A percentile compares a stretch with the other conserved stretches of the same genome.
These are phyloP conservation scores for Cercopithecus diana DNA, from an alignment of 2,797 vertebrate species.

Conservation along the genomic window DNA sequence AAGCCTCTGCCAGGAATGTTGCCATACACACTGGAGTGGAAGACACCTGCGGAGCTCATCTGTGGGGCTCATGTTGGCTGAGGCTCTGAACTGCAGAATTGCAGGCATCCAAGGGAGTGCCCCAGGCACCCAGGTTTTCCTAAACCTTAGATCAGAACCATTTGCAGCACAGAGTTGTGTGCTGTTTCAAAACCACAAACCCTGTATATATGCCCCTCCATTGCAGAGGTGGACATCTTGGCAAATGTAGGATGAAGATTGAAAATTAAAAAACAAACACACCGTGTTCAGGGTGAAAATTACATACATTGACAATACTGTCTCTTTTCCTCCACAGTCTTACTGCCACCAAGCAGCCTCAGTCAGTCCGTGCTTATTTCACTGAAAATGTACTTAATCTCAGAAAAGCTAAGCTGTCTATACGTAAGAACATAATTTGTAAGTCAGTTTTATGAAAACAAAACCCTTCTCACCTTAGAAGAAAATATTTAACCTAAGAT, in stretches of 20 bases:
- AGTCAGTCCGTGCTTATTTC: neutral
- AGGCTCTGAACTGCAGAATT: neutral
- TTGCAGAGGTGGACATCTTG: neutral
- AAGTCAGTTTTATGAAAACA: slow-evolving; percentile 12
- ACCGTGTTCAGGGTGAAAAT: neutral
- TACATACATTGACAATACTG: neutral
- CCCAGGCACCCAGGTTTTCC: neutral
- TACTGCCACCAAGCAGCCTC: neutral
- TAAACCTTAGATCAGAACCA: neutral
- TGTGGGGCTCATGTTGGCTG: neutral
- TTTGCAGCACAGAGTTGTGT: neutral
- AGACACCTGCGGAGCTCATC: neutral
- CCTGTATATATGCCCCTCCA: neutral
- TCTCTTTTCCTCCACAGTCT: neutral
- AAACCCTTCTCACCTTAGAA: neutral
- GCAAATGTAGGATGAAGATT: neutral
- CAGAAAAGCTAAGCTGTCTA: neutral
- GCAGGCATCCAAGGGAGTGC: neutral
- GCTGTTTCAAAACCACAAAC: neutral
- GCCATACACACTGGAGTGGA: neutral
- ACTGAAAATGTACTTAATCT: slow-evolving; percentile 23
- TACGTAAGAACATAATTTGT: neutral
- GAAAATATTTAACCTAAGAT: slow-evolving; percentile 7
- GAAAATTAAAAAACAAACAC: neutral
- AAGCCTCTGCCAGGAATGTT: neutral